Evolutionary conservation across 2,113 vertebrate genomes (phyloP).

Genomic region (Hippocampus zosterae): DNA sequence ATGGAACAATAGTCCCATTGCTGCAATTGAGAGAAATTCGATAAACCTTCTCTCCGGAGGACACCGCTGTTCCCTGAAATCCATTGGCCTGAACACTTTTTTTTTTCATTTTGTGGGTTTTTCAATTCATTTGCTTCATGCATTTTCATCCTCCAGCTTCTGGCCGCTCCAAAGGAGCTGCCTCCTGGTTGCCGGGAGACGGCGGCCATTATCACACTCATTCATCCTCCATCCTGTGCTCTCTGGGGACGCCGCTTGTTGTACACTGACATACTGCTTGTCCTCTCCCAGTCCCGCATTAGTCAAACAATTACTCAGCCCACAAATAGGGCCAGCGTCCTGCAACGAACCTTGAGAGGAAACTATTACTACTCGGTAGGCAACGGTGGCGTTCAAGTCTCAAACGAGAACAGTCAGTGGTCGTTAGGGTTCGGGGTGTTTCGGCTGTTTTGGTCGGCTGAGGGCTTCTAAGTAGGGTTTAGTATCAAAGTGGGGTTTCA

Average conservation of each 20-base stretch:
- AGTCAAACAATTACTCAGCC: conserved; percentile 39
- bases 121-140: conserved; percentile 70
- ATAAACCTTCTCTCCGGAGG: conserved; percentile 43
- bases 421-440: neutral
- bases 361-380: neutral
- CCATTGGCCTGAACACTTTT: conserved; percentile 7
- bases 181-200: conserved; percentile 55
- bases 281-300: conserved; percentile 57
- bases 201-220: conserved; percentile 47
- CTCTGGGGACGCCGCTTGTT: conserved; percentile 47
- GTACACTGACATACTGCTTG: conserved; percentile 45
- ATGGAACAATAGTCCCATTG: conserved; percentile 46
- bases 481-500: too few relatives aligned
- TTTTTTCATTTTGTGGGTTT: conserved; percentile 46
- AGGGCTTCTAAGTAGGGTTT: too few relatives aligned
- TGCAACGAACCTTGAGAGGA: conserved; percentile 2
- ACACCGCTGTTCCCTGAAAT: conserved; percentile 3
- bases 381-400: neutral
- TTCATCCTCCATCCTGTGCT: conserved; percentile 49
- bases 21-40: conserved; percentile 60
- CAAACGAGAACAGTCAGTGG: neutral
- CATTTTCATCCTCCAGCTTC: conserved; percentile 57
- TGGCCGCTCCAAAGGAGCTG: conserved; percentile 45
- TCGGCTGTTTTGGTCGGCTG: neutral
- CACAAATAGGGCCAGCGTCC: conserved; percentile 3